Evolutionary conservation across 1,140 invertebrate genomes (phyloP).

Genomic region (Spodoptera litura): DNA sequence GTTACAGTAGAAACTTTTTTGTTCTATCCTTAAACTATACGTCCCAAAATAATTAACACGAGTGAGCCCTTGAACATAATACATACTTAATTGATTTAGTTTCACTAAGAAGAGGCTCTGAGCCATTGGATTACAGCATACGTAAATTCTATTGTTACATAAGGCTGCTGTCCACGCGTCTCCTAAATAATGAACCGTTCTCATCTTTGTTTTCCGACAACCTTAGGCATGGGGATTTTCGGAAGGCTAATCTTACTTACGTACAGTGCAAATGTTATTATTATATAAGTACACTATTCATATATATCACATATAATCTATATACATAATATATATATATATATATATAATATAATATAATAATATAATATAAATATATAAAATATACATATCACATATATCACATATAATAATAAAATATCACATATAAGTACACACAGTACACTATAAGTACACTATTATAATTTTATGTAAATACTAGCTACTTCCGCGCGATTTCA

Average conservation of each 20-base stretch:
- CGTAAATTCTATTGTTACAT: conserved; percentile 5
- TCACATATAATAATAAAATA: too few relatives aligned
- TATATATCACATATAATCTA: too few relatives aligned
- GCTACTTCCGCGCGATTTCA: too few relatives aligned
- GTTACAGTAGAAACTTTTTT: too few relatives aligned
- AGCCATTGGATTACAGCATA: conserved; percentile 7
- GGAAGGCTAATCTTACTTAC: neutral
- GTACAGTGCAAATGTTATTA: neutral
- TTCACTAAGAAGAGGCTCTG: neutral
- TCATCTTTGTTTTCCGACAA: neutral
- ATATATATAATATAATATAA: too few relatives aligned
- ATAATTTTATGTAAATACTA: too few relatives aligned
- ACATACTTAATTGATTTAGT: conserved; percentile 21
- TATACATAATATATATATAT: too few relatives aligned
- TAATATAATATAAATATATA: too few relatives aligned
- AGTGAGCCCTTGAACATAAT: neutral
- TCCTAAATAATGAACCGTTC: conserved; percentile 24
- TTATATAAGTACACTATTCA: neutral
- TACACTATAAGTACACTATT: neutral
- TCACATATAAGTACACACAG: too few relatives aligned
- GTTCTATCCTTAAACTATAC: neutral
- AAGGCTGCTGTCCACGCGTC: neutral
- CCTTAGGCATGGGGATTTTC: neutral
- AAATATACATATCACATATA: too few relatives aligned
- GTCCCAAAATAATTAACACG: neutral